phyloP scores from a whole-genome alignment of 2,888 invertebrate species.

The Scaptomyza reducta region DNA sequence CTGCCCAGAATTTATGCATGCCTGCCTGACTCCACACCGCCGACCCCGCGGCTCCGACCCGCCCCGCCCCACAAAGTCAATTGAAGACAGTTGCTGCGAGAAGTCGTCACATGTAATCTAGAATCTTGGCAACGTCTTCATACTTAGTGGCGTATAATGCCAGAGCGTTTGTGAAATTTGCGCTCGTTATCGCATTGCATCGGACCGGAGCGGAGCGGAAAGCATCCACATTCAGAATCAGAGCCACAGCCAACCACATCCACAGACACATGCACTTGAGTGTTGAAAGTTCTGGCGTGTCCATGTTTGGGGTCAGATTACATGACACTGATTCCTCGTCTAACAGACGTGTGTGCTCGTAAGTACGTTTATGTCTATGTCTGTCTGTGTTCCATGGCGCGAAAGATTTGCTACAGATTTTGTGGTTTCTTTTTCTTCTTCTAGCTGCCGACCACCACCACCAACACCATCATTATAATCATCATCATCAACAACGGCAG shows the following conservation, averaged over 20 bases:
- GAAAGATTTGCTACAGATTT: constrained; percentile 63
- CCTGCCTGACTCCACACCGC: constrained; percentile 30
- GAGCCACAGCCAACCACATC: constrained; percentile 12
- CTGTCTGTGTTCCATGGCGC: constrained; percentile 44
- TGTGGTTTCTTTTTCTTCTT: constrained; percentile 45
- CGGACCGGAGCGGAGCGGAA: constrained; percentile 23
- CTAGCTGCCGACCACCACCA: constrained; percentile 24
- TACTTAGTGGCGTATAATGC: constrained; percentile 70
- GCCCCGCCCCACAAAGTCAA: constrained; percentile 1
- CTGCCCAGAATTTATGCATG: constrained; percentile 75
- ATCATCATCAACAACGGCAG: constrained; percentile 38
- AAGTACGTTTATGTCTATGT: constrained; percentile 44
- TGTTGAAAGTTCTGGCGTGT: constrained; percentile 79
- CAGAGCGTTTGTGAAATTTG: constrained; percentile 73
- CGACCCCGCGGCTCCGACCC: background rate
- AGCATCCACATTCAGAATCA: constrained; percentile 1
- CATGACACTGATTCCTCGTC: constrained; percentile 76
- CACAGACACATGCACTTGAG: constrained; percentile 53
- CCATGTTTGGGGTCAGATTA: constrained; percentile 78
- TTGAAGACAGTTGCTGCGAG: constrained; percentile 39
- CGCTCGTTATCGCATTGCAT: constrained; percentile 78
- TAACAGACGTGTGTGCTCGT: constrained; percentile 64
- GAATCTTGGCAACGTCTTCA: constrained; percentile 76
- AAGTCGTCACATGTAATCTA: constrained; percentile 75
- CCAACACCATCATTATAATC: constrained; percentile 42